Conservation (phyloP, 2,888 invertebrate genomes). For the Caenorhabditis imperialis region DNA sequence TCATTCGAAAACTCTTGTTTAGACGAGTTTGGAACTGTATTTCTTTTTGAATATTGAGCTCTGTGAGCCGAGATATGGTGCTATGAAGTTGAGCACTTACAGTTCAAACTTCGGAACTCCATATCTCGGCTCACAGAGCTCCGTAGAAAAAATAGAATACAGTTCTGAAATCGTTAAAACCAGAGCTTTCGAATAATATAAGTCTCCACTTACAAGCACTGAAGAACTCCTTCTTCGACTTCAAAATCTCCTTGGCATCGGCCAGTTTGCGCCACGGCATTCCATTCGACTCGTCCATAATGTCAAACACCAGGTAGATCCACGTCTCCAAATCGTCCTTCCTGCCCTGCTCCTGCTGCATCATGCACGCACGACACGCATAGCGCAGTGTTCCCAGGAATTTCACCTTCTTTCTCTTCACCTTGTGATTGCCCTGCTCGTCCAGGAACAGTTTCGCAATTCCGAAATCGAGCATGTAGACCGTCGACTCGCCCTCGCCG, state of each 20-base stretch:
- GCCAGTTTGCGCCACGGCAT: conserved; percentile 43
- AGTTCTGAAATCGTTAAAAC: no score
- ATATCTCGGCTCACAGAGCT: no score
- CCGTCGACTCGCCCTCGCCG: conserved; percentile 23
- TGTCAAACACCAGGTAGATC: conserved; percentile 58
- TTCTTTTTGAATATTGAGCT: no score
- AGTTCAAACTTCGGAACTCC: no score
- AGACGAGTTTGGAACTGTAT: no score
- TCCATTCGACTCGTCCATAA: conserved; percentile 52
- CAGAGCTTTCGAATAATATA: no score
- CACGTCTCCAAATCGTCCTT: conserved; percentile 64
- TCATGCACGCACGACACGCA: conserved; percentile 57
- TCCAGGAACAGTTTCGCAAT: conserved; percentile 48
- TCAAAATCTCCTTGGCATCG: conserved; percentile 32
- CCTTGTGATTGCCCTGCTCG: conserved; percentile 37
- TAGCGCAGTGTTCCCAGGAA: conserved; percentile 64
- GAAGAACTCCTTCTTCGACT: conserved; percentile 29
- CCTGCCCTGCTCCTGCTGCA: conserved; percentile 57
- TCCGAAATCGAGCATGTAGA: conserved; percentile 58
- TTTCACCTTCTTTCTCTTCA: conserved; percentile 53
- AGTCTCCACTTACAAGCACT: conserved; percentile 28
- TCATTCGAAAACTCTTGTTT: no score
- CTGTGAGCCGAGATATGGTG: no score
- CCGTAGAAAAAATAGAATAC: no score
- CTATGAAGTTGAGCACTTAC: no score